Conservation (phyloP, 37 sponge, comb jelly and placozoan genomes). For the Geodia barretti region DNA sequence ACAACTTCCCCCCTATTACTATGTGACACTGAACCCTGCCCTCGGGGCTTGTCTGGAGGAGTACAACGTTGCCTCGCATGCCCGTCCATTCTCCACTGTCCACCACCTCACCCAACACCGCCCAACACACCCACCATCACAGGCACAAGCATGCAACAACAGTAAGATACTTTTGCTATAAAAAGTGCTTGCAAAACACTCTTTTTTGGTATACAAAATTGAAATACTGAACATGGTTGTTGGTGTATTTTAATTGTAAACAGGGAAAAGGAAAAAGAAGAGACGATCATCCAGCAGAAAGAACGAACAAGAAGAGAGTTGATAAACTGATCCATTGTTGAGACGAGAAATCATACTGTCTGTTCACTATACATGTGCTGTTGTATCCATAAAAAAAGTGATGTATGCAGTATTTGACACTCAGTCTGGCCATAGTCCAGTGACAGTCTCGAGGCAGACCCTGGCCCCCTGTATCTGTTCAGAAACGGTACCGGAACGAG, state of each 20-base stretch:
- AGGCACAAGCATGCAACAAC: background rate
- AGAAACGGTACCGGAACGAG: background rate
- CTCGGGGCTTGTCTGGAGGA: background rate
- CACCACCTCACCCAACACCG: background rate
- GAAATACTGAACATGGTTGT: background rate
- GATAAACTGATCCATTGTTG: no score
- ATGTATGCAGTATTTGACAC: no score
- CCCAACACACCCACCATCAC: background rate
- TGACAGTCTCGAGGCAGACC: background rate
- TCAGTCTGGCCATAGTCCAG: no score
- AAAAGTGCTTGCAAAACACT: no score
- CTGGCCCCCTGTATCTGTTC: background rate
- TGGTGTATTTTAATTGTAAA: no score
- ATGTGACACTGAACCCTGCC: background rate
- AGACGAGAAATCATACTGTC: no score
- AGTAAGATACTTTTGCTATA: background rate
- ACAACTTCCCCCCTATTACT: background rate
- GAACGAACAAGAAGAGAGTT: no score
- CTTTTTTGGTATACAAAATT: no score
- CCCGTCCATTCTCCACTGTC: background rate
- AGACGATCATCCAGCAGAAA: no score
- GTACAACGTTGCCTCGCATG: background rate
- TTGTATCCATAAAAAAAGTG: no score
- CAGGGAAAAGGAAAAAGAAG: no score
- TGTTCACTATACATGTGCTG: no score